Evolutionary conservation across 2,797 vertebrate genomes (phyloP), one percentile per base, ranked within the genome.

Genomic region (Pelobates cultripes): DNA sequence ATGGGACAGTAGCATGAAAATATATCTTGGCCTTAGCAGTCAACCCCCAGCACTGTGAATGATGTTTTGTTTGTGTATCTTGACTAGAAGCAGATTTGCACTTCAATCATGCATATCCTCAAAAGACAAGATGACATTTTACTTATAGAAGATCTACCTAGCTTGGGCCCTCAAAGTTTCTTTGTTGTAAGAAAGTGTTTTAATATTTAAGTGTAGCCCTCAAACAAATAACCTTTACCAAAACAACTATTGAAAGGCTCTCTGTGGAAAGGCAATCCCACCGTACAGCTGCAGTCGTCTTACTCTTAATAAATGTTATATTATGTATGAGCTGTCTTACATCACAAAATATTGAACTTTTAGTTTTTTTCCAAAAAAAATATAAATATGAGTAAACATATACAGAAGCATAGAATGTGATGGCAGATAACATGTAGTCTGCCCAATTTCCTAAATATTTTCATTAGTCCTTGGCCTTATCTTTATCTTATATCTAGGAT

Each of bases 111-210:
- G 60, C n/a, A 41, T 77, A 77, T 68, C 70, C 75, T 82, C 80
- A 77, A 73, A 82, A 82, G 80, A 73, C 80, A 82, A 67, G 64
- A 55, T 82, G 80, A 68, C 75, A 82, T 82, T 82, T 82, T 70
- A 63, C 74, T 76, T 76, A 66, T 61, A 66, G 70, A 9, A 71
- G 44, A 9, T 79, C 41, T 57, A 17, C 70, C 75, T 77, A 76
- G 72, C 74, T 77, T 15, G 72, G 70, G 47, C 80, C 69, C 45
- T 43, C 44, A 68, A 43, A 77, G 40, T 44, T 61, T 81, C 74
- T 73, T 77, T 82, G 80, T 66, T 77, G 69, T 77, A 73, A 57
- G 75, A 72, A 82, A 72, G 2, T 55, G 69, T 67, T 82, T 82
- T 82, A 57, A 77, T 73, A 68, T 77, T 82, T 82, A 7, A 71